phyloP scores from a whole-genome alignment of 2,888 invertebrate genomes.

The Macroteleia sp. region DNA sequence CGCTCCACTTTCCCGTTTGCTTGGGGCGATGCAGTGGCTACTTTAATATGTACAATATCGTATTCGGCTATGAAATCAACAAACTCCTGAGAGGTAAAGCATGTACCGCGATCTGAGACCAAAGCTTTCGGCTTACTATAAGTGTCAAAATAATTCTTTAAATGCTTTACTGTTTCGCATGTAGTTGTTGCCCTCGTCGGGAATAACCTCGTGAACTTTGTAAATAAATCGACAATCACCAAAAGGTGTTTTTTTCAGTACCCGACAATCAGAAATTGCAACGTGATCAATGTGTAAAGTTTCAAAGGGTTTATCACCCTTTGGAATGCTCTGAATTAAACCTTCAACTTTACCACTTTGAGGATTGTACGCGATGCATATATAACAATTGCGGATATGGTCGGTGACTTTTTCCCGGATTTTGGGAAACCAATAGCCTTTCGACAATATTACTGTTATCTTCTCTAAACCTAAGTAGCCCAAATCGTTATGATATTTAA shows the following conservation, averaged over 20 bases:
- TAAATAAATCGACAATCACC: slow-evolving; percentile 2
- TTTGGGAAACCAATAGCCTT: slow-evolving; percentile 19
- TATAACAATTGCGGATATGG: slow-evolving; percentile 9
- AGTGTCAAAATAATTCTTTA: background rate
- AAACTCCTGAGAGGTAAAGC: slow-evolving; percentile 5
- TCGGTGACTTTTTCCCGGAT: background rate
- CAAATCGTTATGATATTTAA: slow-evolving; percentile 14
- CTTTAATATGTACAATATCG: background rate
- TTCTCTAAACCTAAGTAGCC: slow-evolving; percentile 16
- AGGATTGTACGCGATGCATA: slow-evolving; percentile 16
- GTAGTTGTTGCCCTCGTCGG: background rate
- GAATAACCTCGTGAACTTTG: background rate
- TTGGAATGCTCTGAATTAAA: slow-evolving; percentile 7
- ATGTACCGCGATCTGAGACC: background rate
- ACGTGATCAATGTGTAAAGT: slow-evolving; percentile 15
- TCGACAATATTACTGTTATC: background rate
- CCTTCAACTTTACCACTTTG: slow-evolving; percentile 3
- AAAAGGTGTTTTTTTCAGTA: slow-evolving; percentile 13
- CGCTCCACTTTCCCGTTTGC: too few relatives aligned
- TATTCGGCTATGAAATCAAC: background rate
- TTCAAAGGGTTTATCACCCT: slow-evolving; percentile 15
- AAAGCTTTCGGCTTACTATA: slow-evolving; percentile 1
- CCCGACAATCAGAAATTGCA: background rate
- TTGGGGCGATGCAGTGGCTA: background rate
- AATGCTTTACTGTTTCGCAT: background rate